These are phyloP conservation scores for Esperia sulphurella DNA, from an alignment of 2,888 invertebrate genomes.

Conservation along the genomic window DNA sequence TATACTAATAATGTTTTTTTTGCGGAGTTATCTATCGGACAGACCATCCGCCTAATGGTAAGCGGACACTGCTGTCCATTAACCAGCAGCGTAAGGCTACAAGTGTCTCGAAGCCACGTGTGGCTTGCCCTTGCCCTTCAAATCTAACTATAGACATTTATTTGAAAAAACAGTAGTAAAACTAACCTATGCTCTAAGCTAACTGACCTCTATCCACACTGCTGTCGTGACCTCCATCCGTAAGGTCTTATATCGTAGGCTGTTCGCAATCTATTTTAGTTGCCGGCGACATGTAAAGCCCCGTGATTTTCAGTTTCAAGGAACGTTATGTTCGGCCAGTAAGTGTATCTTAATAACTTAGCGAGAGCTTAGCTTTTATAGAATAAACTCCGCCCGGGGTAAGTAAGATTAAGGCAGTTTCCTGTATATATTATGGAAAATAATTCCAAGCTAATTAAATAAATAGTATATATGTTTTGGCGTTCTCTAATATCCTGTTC, in stretches of 20 bases:
- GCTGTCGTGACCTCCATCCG: not conserved
- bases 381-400: not conserved
- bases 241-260: not conserved
- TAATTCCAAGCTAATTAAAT: no score
- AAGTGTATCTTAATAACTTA: not conserved
- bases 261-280: not conserved
- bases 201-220: not conserved
- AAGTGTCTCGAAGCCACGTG: no score
- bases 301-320: not conserved
- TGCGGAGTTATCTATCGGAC: no score
- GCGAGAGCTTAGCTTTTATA: not conserved
- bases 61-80: no score
- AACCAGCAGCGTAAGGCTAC: no score
- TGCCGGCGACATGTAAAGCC: not conserved
- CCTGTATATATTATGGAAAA: not conserved
- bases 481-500: no score
- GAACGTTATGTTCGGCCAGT: not conserved
- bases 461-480: no score
- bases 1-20: no score
- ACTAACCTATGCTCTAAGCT: not conserved
- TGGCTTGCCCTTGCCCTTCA: no score
- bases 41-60: no score
- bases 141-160: no score
- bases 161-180: no score
- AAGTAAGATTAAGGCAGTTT: not conserved